These are phyloP conservation scores for Oryzias sinensis DNA, from an alignment of 2,797 vertebrate genomes.

Conservation along the genomic window DNA sequence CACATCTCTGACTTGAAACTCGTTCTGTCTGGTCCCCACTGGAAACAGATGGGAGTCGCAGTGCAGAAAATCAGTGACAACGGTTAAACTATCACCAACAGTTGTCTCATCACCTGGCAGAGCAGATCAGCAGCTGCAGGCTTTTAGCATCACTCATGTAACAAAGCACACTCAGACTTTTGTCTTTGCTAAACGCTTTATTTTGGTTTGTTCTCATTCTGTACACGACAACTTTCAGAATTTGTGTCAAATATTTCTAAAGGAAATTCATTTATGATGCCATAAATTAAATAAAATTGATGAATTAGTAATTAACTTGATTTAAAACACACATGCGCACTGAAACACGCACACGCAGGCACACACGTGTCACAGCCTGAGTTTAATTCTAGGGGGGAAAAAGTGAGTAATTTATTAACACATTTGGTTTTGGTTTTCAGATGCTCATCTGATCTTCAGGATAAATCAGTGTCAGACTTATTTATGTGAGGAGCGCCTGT, in stretches of 20 bases:
- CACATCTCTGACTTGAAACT: constrained; percentile 56
- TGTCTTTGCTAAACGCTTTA: background rate
- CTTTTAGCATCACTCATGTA: background rate
- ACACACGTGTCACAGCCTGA: constrained; percentile 30
- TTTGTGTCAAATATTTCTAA: no score
- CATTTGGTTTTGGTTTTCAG: constrained; percentile 58
- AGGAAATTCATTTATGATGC: no score
- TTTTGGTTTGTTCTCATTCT: background rate
- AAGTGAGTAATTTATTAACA: constrained; percentile 39
- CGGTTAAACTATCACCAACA: constrained; percentile 47
- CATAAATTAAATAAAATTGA: no score
- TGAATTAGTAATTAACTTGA: background rate
- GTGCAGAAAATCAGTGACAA: constrained; percentile 21
- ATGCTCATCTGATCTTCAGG: constrained; percentile 35
- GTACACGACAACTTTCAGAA: no score
- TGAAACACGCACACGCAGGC: background rate
- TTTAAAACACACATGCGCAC: constrained; percentile 15
- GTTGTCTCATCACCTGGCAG: constrained; percentile 52
- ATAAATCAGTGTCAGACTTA: constrained; percentile 14
- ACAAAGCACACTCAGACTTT: background rate
- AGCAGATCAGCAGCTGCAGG: constrained; percentile 22
- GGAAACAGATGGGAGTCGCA: constrained; percentile 48
- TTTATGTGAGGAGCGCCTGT: constrained; percentile 18
- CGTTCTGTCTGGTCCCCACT: constrained; percentile 37
- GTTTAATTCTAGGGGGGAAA: background rate